These are phyloP conservation scores for Pungitius pungitius DNA, from an alignment of 2,113 vertebrate species.

Conservation along the genomic window DNA sequence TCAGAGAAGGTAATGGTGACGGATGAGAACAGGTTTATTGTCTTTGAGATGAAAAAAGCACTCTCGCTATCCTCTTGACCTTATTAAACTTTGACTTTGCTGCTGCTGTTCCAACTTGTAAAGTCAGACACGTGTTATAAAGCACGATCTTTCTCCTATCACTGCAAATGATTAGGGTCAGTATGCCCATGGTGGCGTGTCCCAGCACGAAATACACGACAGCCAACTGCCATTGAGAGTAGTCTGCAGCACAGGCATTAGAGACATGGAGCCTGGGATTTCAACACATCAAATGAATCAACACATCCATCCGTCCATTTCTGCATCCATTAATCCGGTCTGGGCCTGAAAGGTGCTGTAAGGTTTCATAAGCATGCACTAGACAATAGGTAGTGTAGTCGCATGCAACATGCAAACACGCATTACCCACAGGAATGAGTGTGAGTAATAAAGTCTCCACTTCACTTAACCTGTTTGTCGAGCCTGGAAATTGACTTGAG, in stretches of 20 bases:
- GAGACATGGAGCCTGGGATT: not conserved
- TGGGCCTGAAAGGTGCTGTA: not conserved
- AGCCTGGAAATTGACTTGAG: not conserved
- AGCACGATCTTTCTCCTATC: not conserved
- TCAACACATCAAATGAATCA: slow-evolving; percentile 11
- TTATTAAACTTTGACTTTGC: not conserved
- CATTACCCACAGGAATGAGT: not conserved
- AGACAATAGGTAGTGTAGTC: not conserved
- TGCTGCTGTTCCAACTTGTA: not conserved
- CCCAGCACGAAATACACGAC: not conserved
- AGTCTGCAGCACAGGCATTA: not conserved
- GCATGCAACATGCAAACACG: not conserved
- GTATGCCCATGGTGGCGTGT: not conserved
- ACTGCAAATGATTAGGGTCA: not conserved
- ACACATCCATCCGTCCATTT: not conserved
- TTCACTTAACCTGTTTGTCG: not conserved
- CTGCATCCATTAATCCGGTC: not conserved
- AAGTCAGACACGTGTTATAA: not conserved
- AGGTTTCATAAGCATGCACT: not conserved
- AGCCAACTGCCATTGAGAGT: not conserved
- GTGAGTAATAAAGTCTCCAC: not conserved
- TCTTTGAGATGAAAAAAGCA: not conserved
- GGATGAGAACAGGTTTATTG: not conserved
- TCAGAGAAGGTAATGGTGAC: slow-evolving; percentile 88
- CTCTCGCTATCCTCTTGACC: not conserved